Evolutionary conservation across 2,888 invertebrate species (phyloP), one percentile per base, ranked within the genome.

Genomic region (Meliscaeva auricollis): DNA sequence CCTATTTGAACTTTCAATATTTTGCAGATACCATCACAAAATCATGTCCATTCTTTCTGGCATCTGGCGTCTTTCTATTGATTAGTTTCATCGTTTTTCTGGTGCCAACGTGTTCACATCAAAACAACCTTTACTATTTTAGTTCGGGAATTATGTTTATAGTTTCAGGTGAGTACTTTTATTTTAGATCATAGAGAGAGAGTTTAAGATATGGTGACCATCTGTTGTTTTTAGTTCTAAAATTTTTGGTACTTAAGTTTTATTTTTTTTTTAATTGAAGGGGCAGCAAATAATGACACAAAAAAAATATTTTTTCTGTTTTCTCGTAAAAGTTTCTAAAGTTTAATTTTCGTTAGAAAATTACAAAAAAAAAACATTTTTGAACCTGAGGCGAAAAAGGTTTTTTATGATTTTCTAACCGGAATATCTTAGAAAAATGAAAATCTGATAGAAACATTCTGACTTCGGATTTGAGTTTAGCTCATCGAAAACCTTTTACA

Each of bases 101-200:
- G 72, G 93, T 96, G 75, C 97, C 97, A 13, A 96, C 96, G 89
- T 95, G 91, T 58, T 90, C 95, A 66, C 94, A 95, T 89, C 95
- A 95, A 69, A 94, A 96, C 88, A 94, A 96, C 83, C 93, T 97
- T 56, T 97, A 95, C 92, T 96, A 97, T 64, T 97, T 98, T 91
- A 94, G 96, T 87, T 96, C 97, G 32, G 97, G 98, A 41, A 96
- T 97, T 87, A 94, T 96, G 87, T 97, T 97, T 92, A 97, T 98
- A 91, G 94, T 98, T 89, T 97, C 97, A 92, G 97, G 97, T 97
- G 92, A 93, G 93, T 89, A 5, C 15, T 13, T 6, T 5, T n/a
- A 9, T 20, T 6, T 41, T 32, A 26, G 11, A 38, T 38, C n/a
- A 38, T 38, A n/a, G n/a, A n/a, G 35, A 38, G 1, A 20, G 17